Evolutionary conservation across 2,888 invertebrate species (phyloP).

Genomic region (Dryocosmus kuriphilus): DNA sequence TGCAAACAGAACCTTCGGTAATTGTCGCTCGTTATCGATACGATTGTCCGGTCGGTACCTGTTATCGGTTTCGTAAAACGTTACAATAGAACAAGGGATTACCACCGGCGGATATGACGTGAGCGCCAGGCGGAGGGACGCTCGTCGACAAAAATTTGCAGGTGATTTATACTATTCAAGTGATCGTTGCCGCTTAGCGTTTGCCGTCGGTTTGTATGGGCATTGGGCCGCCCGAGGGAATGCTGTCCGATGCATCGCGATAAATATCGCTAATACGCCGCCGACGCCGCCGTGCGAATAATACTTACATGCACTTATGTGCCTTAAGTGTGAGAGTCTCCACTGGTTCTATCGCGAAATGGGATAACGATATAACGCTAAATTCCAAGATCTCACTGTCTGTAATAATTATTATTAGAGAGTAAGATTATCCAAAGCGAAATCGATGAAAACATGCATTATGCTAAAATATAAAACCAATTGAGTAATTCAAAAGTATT

Average conservation of each 20-base stretch:
- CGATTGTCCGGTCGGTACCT: constrained; percentile 63
- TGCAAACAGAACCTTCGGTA: constrained; percentile 65
- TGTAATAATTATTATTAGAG: background rate
- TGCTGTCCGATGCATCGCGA: constrained; percentile 49
- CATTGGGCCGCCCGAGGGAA: constrained; percentile 42
- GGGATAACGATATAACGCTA: constrained; percentile 4
- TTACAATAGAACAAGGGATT: constrained; percentile 53
- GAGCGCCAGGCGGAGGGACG: constrained; percentile 29
- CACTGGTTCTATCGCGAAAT: background rate
- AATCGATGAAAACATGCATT: background rate
- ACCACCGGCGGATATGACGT: constrained; percentile 62
- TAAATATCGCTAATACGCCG: constrained; percentile 56
- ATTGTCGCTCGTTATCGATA: constrained; percentile 72
- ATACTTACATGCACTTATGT: constrained; percentile 11
- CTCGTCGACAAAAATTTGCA: constrained; percentile 48
- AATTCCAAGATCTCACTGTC: background rate
- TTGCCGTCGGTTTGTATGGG: constrained; percentile 42
- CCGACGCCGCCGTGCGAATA: constrained; percentile 24
- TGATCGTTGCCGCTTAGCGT: constrained; percentile 13
- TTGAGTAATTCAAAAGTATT: background rate
- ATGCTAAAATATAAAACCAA: background rate
- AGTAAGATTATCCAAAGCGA: background rate
- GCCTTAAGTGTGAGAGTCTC: background rate
- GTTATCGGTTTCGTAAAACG: constrained; percentile 53
- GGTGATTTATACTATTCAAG: constrained; percentile 62